Conservation (phyloP, 2,888 invertebrate species). For the Xestobium rufovillosum region DNA sequence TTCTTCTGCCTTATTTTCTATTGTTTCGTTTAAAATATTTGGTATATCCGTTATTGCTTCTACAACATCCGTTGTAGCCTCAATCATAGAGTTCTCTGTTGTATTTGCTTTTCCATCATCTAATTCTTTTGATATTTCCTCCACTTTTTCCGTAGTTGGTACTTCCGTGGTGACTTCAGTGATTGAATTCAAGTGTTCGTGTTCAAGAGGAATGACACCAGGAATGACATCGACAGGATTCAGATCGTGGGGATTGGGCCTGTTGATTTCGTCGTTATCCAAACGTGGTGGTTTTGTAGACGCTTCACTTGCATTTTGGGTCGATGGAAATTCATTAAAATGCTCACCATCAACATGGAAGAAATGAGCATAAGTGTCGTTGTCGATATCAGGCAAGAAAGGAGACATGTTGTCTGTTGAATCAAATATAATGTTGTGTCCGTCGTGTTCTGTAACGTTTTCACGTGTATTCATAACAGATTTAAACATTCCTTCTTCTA, state of each 20-base stretch:
- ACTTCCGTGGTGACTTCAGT: neutral
- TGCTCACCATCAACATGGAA: constrained; percentile 46
- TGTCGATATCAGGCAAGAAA: constrained; percentile 59
- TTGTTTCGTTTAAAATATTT: no score
- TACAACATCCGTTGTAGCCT: neutral
- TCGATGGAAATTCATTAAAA: constrained; percentile 21
- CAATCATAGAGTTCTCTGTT: neutral
- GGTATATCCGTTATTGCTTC: neutral
- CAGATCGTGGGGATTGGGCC: constrained; percentile 45
- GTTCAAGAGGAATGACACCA: constrained; percentile 27
- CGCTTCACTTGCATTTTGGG: constrained; percentile 15
- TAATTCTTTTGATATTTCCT: constrained; percentile 7
- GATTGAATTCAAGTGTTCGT: constrained; percentile 11
- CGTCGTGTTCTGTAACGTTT: no score
- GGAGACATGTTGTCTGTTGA: constrained; percentile 55
- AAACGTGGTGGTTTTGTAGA: constrained; percentile 42
- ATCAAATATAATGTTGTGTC: no score
- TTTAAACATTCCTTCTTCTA: no score
- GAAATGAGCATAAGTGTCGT: constrained; percentile 52
- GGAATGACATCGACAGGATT: constrained; percentile 30
- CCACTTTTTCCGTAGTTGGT: constrained; percentile 6
- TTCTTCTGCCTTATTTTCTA: no score
- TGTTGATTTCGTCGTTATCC: constrained; percentile 47
- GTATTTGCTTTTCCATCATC: neutral
- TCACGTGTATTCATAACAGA: no score